A percentile compares a stretch with the other conserved stretches of the same genome.
Conservation (phyloP, 1,140 invertebrate genomes). For the Hyposmocoma kahamanoa region DNA sequence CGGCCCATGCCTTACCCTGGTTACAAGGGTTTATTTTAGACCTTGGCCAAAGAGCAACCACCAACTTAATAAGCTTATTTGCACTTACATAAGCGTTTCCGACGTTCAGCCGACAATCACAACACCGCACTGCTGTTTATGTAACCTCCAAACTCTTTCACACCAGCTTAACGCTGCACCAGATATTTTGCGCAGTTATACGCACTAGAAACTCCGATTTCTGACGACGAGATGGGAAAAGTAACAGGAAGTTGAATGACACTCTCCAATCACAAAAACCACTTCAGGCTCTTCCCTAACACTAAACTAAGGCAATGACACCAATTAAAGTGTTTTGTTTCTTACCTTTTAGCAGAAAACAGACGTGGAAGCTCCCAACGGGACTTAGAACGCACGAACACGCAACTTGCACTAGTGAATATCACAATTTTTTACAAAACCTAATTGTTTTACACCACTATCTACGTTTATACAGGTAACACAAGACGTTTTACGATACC, state of each 20-base stretch:
- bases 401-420: constrained; percentile 54
- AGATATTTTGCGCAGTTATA: not conserved
- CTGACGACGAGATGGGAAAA: constrained; percentile 5
- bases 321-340: constrained; percentile 10
- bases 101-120: constrained; percentile 17
- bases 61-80: constrained; percentile 24
- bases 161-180: not conserved
- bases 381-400: constrained; percentile 56
- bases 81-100: constrained; percentile 25
- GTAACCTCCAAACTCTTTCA: constrained; percentile 6
- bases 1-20: too few relatives aligned
- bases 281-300: not conserved
- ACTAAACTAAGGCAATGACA: not conserved
- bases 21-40: too few relatives aligned
- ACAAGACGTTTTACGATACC: constrained; percentile 50
- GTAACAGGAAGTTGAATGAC: not conserved
- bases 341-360: constrained; percentile 60
- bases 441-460: constrained; percentile 53
- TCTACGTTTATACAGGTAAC: constrained; percentile 41
- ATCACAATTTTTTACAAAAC: constrained; percentile 56
- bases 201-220: constrained; percentile 1
- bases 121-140: constrained; percentile 14
- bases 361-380: constrained; percentile 41
- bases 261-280: not conserved
- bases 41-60: constrained; percentile 27